Percentiles rank a stretch among this genome's conserved stretches.
phyloP scores from a whole-genome alignment of 1,140 invertebrate genomes.

The Panulirus ornatus region DNA sequence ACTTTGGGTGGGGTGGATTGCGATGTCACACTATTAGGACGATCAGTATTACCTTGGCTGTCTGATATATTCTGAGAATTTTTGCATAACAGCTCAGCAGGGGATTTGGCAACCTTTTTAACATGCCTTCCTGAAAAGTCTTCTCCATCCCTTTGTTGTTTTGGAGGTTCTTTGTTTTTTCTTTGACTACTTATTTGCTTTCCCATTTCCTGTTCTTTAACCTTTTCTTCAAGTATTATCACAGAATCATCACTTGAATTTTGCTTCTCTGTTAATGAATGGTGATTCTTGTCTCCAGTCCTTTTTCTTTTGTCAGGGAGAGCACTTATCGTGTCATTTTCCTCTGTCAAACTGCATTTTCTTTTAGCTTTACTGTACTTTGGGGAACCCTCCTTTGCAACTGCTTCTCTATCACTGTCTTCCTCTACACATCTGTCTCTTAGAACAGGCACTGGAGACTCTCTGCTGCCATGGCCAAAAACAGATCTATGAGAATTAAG shows the following conservation, averaged over 20 bases:
- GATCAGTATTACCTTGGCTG: slow-evolving; percentile 1
- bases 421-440: neutral
- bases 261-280: neutral
- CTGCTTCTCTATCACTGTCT: neutral
- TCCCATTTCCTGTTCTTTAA: neutral
- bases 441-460: neutral
- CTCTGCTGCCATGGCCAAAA: no score
- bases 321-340: neutral
- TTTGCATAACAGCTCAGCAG: neutral
- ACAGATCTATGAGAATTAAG: neutral
- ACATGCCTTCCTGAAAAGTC: neutral
- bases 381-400: neutral
- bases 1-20: slow-evolving; percentile 63
- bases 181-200: neutral
- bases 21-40: no score
- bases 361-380: slow-evolving; percentile 22
- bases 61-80: neutral
- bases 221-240: slow-evolving; percentile 20
- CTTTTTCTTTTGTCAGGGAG: slow-evolving; percentile 24
- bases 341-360: slow-evolving; percentile 10
- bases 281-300: neutral
- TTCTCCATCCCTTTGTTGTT: neutral
- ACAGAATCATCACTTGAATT: slow-evolving; percentile 46
- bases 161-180: neutral
- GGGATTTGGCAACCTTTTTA: neutral